Evolutionary conservation across 2,888 invertebrate species (phyloP).

Genomic region (Chalcosyrphus nemorum): DNA sequence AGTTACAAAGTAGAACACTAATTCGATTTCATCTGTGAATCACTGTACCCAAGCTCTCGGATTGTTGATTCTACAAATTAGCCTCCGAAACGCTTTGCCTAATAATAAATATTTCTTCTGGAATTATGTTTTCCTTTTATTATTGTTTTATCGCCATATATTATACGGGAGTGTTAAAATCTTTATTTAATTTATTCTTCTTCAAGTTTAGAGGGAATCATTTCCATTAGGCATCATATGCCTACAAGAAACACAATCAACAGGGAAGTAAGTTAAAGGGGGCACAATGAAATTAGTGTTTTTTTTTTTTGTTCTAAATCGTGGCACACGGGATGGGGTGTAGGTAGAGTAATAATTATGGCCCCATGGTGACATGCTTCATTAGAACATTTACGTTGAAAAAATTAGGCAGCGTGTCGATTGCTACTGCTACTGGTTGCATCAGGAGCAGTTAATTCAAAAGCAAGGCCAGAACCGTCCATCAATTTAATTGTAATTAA

Average conservation of each 20-base stretch:
- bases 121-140: slow-evolving; percentile 43
- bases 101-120: slow-evolving; percentile 48
- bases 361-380: slow-evolving; percentile 52
- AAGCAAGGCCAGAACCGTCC: slow-evolving; percentile 33
- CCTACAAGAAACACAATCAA: background rate
- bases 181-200: slow-evolving; percentile 27
- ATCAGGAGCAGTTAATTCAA: background rate
- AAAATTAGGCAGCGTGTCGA: slow-evolving; percentile 32
- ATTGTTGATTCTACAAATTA: slow-evolving; percentile 51
- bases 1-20: too few species aligned
- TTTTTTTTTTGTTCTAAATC: too few species aligned
- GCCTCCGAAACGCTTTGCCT: slow-evolving; percentile 36
- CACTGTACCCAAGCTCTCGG: slow-evolving; percentile 35
- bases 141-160: slow-evolving; percentile 34
- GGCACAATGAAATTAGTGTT: slow-evolving; percentile 38
- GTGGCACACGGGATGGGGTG: slow-evolving; percentile 25
- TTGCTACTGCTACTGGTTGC: slow-evolving; percentile 42
- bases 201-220: slow-evolving; percentile 26
- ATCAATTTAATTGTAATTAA: slow-evolving; percentile 70
- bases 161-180: slow-evolving; percentile 30
- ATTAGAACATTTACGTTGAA: slow-evolving; percentile 38
- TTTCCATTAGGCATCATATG: slow-evolving; percentile 44
- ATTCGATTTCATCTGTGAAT: background rate
- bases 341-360: slow-evolving; percentile 64
- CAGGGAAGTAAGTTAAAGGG: slow-evolving; percentile 12